Percentiles rank a stretch among this genome's conserved stretches.
phyloP scores from a whole-genome alignment of 2,797 vertebrate species.

The Onychomys leucogaster region DNA sequence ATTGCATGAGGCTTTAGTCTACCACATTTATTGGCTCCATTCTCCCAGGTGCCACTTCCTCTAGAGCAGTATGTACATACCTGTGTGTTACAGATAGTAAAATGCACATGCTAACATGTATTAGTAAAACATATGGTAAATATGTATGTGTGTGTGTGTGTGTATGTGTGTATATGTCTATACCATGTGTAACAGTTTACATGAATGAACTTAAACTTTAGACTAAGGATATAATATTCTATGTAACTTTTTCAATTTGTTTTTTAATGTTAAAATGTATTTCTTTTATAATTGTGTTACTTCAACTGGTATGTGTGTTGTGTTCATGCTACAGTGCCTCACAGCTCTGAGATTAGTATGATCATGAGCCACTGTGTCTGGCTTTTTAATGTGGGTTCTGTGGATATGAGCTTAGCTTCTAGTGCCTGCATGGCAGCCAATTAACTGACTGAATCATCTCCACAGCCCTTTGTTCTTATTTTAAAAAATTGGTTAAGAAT shows the following conservation, averaged over 20 bases:
- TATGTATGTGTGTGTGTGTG: not conserved
- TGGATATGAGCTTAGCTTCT: not conserved
- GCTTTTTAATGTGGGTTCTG: not conserved
- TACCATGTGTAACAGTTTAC: not conserved
- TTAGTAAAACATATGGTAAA: not conserved
- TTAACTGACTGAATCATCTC: not conserved
- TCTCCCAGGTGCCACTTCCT: not conserved
- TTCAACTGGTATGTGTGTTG: not conserved
- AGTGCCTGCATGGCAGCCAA: not conserved
- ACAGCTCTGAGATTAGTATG: not conserved
- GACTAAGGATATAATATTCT: not conserved
- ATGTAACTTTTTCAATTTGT: not conserved
- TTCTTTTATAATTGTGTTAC: not conserved
- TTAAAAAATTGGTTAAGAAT: not conserved
- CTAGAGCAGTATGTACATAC: not conserved
- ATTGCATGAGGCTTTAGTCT: not conserved
- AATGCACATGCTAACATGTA: not conserved
- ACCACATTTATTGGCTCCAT: not conserved
- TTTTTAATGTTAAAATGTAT: not conserved
- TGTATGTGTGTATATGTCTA: no score
- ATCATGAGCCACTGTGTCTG: not conserved
- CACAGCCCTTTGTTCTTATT: not conserved
- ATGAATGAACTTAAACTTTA: conserved; percentile 6
- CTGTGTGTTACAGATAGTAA: not conserved
- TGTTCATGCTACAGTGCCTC: not conserved